Evolutionary conservation across 1,140 invertebrate genomes (phyloP).

Genomic region (Scaptomyza montana): DNA sequence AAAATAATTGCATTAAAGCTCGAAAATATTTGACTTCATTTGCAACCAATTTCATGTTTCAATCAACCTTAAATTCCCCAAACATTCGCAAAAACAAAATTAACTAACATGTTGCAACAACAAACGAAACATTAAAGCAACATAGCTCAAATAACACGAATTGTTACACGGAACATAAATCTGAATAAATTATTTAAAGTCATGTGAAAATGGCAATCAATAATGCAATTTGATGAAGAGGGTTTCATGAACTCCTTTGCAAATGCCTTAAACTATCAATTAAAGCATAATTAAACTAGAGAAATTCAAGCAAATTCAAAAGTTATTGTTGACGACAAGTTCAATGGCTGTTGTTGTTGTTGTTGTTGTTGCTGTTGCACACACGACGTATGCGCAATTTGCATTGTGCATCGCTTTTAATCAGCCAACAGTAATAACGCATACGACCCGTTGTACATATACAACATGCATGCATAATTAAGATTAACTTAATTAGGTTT

Average conservation of each 20-base stretch:
- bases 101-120: conserved; percentile 21
- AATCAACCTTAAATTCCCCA: neutral
- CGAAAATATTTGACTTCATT: no score
- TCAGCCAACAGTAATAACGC: conserved; percentile 66
- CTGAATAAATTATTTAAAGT: conserved; percentile 40
- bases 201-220: conserved; percentile 17
- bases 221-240: conserved; percentile 1
- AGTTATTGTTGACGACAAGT: conserved; percentile 59
- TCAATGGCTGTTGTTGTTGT: conserved; percentile 57
- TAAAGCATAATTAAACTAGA: neutral
- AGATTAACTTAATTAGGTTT: conserved; percentile 37
- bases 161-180: conserved; percentile 46
- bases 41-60: neutral
- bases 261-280: conserved; percentile 50
- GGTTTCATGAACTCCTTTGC: conserved; percentile 18
- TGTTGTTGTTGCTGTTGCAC: neutral
- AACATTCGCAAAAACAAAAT: conserved; percentile 1
- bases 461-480: conserved; percentile 61
- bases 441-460: conserved; percentile 49
- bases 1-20: no score
- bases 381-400: conserved; percentile 52
- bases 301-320: neutral
- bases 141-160: conserved; percentile 15
- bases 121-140: neutral
- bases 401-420: conserved; percentile 63